Conservation (phyloP, 1,140 invertebrate genomes). For the honey bee (Apis mellifera) region Amel_HAv3.1 CM009943.2:7423501-7424000, state of each 20-base stretch:
- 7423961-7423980: too few relatives aligned
- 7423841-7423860: not conserved
- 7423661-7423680: too few relatives aligned
- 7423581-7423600: too few relatives aligned
- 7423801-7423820: constrained; percentile 10
- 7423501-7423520: too few relatives aligned
- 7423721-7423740: not conserved
- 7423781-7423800: not conserved
- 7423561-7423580: too few relatives aligned
- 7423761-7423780: not conserved
- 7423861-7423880: constrained; percentile 9
- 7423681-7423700: too few relatives aligned
- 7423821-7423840: not conserved
- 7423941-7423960: not conserved
- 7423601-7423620: too few relatives aligned
- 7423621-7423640: too few relatives aligned
- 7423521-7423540: too few relatives aligned
- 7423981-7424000: too few relatives aligned
- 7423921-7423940: not conserved
- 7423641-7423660: too few relatives aligned
- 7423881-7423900: not conserved
- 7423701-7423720: not conserved
- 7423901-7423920: not conserved
- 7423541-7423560: too few relatives aligned
- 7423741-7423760: not conserved